Percentiles rank a stretch among this genome's conserved stretches.
Evolutionary conservation across 2,113 vertebrate genomes (phyloP).

Genomic region (Ursus arctos): DNA sequence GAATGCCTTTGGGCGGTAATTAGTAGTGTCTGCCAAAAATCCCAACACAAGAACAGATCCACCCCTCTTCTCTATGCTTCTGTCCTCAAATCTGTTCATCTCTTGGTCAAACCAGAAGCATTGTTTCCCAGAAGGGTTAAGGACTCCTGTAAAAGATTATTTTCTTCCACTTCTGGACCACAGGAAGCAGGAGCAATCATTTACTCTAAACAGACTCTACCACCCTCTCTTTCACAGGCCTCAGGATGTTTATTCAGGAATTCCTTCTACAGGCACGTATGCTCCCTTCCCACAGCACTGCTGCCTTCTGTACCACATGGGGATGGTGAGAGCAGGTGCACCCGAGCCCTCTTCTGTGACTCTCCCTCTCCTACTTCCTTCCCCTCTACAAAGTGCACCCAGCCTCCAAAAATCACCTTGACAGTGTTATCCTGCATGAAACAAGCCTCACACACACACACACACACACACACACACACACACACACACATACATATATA

Average conservation of each 20-base stretch:
- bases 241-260: background rate
- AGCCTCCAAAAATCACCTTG: background rate
- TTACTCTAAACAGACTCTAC: background rate
- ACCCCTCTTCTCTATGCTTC: background rate
- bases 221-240: background rate
- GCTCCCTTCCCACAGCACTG: background rate
- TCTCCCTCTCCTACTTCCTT: background rate
- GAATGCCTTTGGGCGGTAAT: background rate
- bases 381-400: background rate
- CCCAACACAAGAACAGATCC: background rate
- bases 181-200: background rate
- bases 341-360: background rate
- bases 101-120: background rate
- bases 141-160: background rate
- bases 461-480: too few species aligned
- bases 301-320: background rate
- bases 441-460: background rate
- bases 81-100: slow-evolving; percentile 36
- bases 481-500: background rate
- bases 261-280: background rate
- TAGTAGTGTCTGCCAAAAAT: background rate
- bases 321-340: background rate
- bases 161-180: slow-evolving; percentile 25
- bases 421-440: background rate
- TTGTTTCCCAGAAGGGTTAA: slow-evolving; percentile 10